Base-by-base conservation (phyloP, 2,113 vertebrate genomes). In the Perccottus glenii region DNA sequence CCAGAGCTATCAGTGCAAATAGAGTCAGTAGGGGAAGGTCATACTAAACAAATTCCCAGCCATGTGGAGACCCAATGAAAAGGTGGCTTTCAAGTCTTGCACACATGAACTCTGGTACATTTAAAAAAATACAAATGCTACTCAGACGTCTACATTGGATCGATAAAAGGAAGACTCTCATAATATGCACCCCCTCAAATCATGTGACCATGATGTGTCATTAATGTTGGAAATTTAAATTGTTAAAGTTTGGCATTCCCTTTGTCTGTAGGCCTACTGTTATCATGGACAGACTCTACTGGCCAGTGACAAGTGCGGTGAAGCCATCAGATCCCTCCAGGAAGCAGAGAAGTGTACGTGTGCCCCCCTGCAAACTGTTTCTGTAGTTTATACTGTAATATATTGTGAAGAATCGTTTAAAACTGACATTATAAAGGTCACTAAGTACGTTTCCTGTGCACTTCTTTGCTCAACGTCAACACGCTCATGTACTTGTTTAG, bases 211-310 rank as follows among this genome's bases (percentile, higher is more conserved):
- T 27, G 19, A 27, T 27, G 19, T 27, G 19, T 27, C 19, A 27
- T 27, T 27, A 27, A 27, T 3, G 3, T 27, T 27, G 19, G 19
- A 27, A 27, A 27, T 27, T 27, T 27, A 27, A 27, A 27, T 27
- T 27, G 19, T 27, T 27, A 27, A 27, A 2, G 19, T 27, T n/a
- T 27, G 19, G 19, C n/a, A 6, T 7, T 38, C 0, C 5, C 57
- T 49, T 5, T 74, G n/a, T 61, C 87, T 77, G 70, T 88, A 99
- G 98, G 94, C 96, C 0, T 96, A 94, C 83, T 99, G 96, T 78
- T 99, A 98, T 67, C 92, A 99, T 56, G 98, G 98, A 38, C 96
- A 98, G 61, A 99, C 96, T 3, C 91, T 99, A 60, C 86, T 99
- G 80, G 93, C 93, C 0, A 93, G 91, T 48, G 98, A 99, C 86